Evolutionary conservation across 2,113 vertebrate species (phyloP), one percentile per base, ranked within the genome.

Genomic region (Cyphomyrus plagiostoma): DNA sequence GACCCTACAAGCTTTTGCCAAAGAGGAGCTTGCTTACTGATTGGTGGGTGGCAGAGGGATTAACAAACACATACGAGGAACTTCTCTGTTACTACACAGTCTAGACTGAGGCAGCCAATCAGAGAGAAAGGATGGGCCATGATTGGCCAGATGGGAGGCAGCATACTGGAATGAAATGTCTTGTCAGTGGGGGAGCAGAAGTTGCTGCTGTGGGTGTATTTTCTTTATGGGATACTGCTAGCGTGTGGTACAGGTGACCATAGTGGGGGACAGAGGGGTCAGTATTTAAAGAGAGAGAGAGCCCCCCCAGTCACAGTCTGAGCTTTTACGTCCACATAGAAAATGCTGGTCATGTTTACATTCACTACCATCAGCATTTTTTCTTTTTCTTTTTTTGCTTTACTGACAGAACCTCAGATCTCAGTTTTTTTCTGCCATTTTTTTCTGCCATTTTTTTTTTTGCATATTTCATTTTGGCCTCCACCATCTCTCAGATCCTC

Each of bases 351-450:
- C 91, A 93, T 92, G 84, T 92, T 90, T 74, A 86, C 90, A 88
- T 94, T 95, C 94, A 94, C 92, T 93, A 91, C 93, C 94, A 96
- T 96, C 95, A 95, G 95, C 95, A 94, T 95, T 95, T 50, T 13
- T 11, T 95, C 15, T 13, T 11, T 49, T 46, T 48, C 49, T 95
- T 53, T 87, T 96, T 94, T 92, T 95, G 95, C 96, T 94, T 94
- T 82, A 94, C 93, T 94, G 93, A 95, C 95, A 95, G 95, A 95
- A 94, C 93, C 91, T 94, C 92, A 90, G 89, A 92, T 92, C 92
- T 89, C 90, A 90, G 66, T 85, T 84, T 85, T 84, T 35, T n/a
- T n/a, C n/a, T n/a, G n/a, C n/a, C n/a, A n/a, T n/a, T n/a, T n/a
- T 89, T 86, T 53, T 88, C 85, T 46, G n/a, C 39, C 70, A 90